Evolutionary conservation across 2,888 invertebrate genomes (phyloP).

Genomic region (Halictus quadricinctus): DNA sequence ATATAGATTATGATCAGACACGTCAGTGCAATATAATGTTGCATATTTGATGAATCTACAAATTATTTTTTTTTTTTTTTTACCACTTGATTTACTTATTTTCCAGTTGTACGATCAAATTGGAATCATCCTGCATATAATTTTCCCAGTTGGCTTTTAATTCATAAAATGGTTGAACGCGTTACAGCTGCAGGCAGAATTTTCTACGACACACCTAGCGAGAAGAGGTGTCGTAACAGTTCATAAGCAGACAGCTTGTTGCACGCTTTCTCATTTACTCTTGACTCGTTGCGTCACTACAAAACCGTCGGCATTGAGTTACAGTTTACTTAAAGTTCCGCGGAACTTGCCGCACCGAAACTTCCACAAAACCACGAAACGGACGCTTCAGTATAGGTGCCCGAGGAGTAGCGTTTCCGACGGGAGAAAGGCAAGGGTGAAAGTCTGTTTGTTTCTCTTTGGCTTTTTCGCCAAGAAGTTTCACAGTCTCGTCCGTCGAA

Average conservation of each 20-base stretch:
- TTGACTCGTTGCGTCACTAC: slow-evolving; percentile 57
- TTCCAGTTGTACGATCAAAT: not conserved
- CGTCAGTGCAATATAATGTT: no score
- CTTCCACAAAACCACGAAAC: slow-evolving; percentile 66
- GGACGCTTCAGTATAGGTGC: slow-evolving; percentile 47
- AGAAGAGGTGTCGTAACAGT: not conserved
- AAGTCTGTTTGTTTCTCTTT: slow-evolving; percentile 46
- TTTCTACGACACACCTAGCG: not conserved
- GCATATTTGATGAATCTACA: no score
- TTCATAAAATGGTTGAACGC: no score
- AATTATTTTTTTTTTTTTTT: no score
- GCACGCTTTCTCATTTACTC: slow-evolving; percentile 56
- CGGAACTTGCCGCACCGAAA: slow-evolving; percentile 69
- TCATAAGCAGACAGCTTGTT: slow-evolving; percentile 15
- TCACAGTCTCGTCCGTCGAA: slow-evolving; percentile 21
- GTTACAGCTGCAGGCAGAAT: not conserved
- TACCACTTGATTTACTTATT: not conserved
- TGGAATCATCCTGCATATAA: not conserved
- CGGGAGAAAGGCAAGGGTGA: slow-evolving; percentile 28
- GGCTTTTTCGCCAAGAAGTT: slow-evolving; percentile 31
- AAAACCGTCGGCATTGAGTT: slow-evolving; percentile 61
- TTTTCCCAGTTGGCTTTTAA: not conserved
- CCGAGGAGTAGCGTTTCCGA: slow-evolving; percentile 42
- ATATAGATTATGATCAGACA: no score
- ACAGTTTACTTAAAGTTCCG: slow-evolving; percentile 69